Evolutionary conservation across 1,140 invertebrate species (phyloP).

Genomic region (Semibalanus balanoides): DNA sequence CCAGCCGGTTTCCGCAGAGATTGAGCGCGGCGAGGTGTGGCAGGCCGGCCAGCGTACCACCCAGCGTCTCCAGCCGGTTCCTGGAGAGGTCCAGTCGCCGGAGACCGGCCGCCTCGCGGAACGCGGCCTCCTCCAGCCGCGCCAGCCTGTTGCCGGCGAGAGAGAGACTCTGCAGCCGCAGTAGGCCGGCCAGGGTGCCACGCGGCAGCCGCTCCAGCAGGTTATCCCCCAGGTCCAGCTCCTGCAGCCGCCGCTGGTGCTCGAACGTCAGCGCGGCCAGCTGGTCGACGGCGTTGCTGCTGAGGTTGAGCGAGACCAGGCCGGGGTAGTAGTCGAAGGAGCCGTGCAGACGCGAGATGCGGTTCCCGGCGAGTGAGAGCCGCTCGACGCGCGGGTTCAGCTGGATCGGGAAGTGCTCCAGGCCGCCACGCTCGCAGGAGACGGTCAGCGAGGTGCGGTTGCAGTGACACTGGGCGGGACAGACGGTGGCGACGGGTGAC

Average conservation of each 20-base stretch:
- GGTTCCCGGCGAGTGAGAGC: neutral
- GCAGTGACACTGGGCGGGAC: neutral
- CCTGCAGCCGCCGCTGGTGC: neutral
- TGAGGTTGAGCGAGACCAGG: neutral
- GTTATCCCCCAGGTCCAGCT: neutral
- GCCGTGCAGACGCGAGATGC: neutral
- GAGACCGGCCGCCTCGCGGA: neutral
- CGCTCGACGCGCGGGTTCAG: conserved; percentile 3
- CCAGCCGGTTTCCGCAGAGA: neutral
- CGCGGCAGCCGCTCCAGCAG: neutral
- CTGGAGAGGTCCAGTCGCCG: neutral
- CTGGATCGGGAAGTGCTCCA: conserved; percentile 3
- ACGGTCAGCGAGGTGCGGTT: neutral
- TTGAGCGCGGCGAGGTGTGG: neutral
- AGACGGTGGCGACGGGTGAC: too few species aligned
- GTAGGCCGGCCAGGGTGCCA: neutral
- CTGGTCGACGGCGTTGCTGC: neutral
- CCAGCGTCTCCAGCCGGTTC: neutral
- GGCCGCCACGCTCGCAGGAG: neutral
- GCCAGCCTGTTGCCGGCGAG: neutral
- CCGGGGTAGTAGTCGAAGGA: neutral
- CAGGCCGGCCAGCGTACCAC: neutral
- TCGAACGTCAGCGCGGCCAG: conserved; percentile 1
- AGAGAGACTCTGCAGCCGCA: neutral
- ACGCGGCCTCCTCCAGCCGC: neutral